Evolutionary conservation across 2,113 vertebrate genomes (phyloP).

Genomic region (Paradisaea rubra): DNA sequence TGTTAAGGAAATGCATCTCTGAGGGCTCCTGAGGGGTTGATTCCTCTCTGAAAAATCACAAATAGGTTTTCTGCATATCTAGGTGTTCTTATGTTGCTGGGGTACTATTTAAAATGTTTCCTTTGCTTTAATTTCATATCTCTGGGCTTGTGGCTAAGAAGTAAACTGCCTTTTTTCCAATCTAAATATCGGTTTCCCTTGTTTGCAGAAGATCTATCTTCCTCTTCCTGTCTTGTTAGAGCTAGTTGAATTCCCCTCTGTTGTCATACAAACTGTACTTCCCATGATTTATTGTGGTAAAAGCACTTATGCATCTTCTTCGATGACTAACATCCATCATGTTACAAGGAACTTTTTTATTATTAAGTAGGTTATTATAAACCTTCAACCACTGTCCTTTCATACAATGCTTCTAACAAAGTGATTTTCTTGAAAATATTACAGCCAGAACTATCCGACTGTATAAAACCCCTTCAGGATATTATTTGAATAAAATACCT

Average conservation of each 20-base stretch:
- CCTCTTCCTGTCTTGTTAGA: background rate
- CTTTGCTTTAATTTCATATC: background rate
- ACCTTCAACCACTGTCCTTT: constrained; percentile 8
- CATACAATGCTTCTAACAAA: background rate
- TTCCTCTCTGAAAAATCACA: background rate
- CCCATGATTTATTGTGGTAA: background rate
- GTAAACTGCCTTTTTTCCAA: background rate
- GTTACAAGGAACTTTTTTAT: background rate
- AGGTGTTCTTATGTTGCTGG: background rate
- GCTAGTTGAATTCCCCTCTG: background rate
- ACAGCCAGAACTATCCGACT: background rate
- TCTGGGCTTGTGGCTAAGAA: background rate
- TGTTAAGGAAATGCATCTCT: background rate
- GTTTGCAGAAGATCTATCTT: background rate
- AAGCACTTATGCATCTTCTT: background rate
- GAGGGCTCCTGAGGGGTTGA: background rate
- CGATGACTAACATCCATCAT: background rate
- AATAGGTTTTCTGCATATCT: background rate
- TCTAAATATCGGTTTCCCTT: background rate
- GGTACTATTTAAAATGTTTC: background rate
- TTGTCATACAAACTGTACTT: background rate
- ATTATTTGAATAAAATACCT: background rate
- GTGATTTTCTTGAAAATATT: background rate
- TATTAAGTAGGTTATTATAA: background rate
- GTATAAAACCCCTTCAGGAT: background rate